Percentiles rank a stretch among this genome's conserved stretches.
phyloP scores from a whole-genome alignment of 2,113 vertebrate species.

The Amblyornis subalaris region DNA sequence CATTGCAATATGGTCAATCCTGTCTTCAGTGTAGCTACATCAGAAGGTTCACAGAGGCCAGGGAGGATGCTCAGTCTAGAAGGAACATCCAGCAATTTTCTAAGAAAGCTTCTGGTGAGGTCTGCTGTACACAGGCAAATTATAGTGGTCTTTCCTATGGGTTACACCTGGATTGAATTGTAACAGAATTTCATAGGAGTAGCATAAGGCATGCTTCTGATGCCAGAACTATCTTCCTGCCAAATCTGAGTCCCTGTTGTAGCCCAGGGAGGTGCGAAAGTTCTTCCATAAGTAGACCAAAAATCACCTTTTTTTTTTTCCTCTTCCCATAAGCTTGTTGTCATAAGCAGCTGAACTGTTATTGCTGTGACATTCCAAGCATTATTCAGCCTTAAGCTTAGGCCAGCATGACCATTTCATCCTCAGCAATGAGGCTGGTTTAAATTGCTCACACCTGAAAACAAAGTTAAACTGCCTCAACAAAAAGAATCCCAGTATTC shows the following conservation, averaged over 20 bases:
- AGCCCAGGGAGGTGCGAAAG: not conserved
- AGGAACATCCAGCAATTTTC: rapidly evolving
- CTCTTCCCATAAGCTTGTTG: not conserved
- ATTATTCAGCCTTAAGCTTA: not conserved
- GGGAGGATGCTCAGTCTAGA: not conserved
- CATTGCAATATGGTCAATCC: not conserved
- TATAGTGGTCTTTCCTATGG: not conserved
- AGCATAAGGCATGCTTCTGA: not conserved
- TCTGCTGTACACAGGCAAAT: not conserved
- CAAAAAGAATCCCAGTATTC: not conserved
- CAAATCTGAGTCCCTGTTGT: not conserved
- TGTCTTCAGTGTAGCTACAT: not conserved
- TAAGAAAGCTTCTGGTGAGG: not conserved
- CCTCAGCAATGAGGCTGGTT: not conserved
- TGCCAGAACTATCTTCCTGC: not conserved
- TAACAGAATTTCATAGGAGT: not conserved
- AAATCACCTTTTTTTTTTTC: not conserved
- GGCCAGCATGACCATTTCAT: not conserved
- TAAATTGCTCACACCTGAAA: not conserved
- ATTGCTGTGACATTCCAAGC: not conserved
- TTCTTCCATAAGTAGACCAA: not conserved
- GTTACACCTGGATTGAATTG: not conserved
- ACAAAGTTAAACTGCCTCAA: not conserved
- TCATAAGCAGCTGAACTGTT: not conserved
- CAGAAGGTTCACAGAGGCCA: not conserved